Base-by-base conservation (phyloP, 2,797 vertebrate genomes). In the Cygnus olor region DNA sequence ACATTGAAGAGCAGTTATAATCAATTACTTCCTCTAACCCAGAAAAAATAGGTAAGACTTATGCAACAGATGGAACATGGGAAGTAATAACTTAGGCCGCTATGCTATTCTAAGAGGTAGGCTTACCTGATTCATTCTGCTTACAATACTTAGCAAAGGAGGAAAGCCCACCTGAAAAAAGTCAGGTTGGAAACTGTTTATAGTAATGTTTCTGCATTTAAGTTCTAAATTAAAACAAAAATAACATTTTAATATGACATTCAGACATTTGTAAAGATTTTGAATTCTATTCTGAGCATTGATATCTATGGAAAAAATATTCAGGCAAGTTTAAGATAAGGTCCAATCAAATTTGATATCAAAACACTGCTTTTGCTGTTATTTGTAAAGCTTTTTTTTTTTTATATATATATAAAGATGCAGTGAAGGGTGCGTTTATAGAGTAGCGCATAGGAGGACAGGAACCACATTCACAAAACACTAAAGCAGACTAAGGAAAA, bases 61-160 rank as follows among this genome's bases (percentile, higher is more conserved):
- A 70, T 76, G 28, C 61, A 79, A 56, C 24, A 77, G 57, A 60
- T 0, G 34, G 28, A 78, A 27, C 22, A 68, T 4, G 15, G 70
- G 16, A 77, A 76, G 44, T 74, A 51, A 53, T 5, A 3, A 30
- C 44, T 80, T 57, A 25, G 20, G 11, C 34, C 14, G 36, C 25
- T 38, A 10, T 18, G 10, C 0, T 0, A 27, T 91, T 91, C 9
- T 53, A 54, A 70, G 58, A 90, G 19, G 44, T 27, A 54, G 17
- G 40, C 65, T 97, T 98, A 99, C 99, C 98, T 99, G 99, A 97
- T 98, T 99, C 97, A 99, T 98, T 97, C 99, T 98, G 98, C 99
- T 99, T 88, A 99, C 98, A 70, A 99, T 99, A 96, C 98, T 99
- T 53, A 99, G 98, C 94, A 99, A 98, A 34, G 99, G 99, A 84